Evolutionary conservation across 2,113 vertebrate genomes (phyloP).

Genomic region (Elephantulus edwardii): DNA sequence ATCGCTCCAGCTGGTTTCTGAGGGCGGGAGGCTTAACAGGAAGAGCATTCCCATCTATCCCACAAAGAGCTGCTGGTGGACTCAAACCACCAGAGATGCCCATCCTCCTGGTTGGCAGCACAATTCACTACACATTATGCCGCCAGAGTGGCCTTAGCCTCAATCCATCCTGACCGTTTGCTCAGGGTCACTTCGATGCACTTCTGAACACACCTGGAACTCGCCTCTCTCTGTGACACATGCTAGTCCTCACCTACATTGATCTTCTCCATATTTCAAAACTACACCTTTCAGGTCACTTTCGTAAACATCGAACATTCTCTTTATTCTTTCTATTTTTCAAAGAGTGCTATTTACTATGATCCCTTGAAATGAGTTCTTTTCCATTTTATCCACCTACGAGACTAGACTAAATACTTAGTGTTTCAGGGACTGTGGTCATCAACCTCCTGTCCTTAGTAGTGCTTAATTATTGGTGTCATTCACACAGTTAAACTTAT

Average conservation of each 20-base stretch:
- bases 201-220: neutral
- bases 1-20: too few relatives aligned
- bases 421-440: neutral
- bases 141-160: too few relatives aligned
- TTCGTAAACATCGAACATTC: neutral
- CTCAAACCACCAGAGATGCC: too few relatives aligned
- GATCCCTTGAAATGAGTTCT: constrained; percentile 26
- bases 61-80: too few relatives aligned
- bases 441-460: neutral
- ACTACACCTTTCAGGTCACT: neutral
- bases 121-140: too few relatives aligned
- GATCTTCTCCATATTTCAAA: neutral
- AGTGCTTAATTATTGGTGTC: neutral
- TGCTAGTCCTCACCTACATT: neutral
- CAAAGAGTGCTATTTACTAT: neutral
- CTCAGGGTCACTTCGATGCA: neutral
- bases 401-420: neutral
- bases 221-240: neutral
- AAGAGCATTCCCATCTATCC: too few relatives aligned
- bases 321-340: neutral
- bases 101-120: too few relatives aligned
- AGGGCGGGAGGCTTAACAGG: too few relatives aligned
- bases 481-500: neutral
- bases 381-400: neutral
- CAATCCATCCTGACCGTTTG: too few relatives aligned